phyloP scores from a whole-genome alignment of 2,888 invertebrate genomes.

The Rhimphoctona megacephalus region DNA sequence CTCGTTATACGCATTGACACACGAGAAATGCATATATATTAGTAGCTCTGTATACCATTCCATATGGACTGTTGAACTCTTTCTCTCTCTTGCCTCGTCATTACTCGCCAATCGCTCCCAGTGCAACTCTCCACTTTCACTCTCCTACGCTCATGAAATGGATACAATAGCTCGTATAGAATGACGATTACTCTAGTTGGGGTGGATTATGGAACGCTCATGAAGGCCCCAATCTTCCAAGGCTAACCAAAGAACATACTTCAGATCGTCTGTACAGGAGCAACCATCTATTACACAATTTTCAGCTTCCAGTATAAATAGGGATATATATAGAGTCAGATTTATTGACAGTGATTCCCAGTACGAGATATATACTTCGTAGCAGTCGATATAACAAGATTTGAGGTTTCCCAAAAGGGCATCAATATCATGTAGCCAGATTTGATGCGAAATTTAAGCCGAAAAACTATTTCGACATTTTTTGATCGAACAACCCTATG shows the following conservation, averaged over 20 bases:
- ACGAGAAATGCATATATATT: conserved; percentile 59
- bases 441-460: neutral
- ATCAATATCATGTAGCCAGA: neutral
- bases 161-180: conserved; percentile 78
- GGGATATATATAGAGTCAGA: neutral
- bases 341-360: neutral
- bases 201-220: conserved; percentile 81
- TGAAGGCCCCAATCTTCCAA: conserved; percentile 71
- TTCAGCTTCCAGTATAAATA: neutral
- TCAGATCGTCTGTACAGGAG: neutral
- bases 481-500: neutral
- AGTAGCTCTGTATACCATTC: neutral
- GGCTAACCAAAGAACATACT: conserved; percentile 27
- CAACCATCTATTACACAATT: conserved; percentile 13
- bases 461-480: neutral
- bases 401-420: neutral
- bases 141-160: conserved; percentile 71
- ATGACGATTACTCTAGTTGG: conserved; percentile 81
- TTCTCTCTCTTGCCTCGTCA: conserved; percentile 67
- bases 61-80: conserved; percentile 59
- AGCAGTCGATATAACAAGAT: too few relatives aligned
- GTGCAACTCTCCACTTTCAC: conserved; percentile 65
- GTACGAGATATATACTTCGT: too few relatives aligned
- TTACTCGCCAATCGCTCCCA: conserved; percentile 74
- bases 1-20: conserved; percentile 67